Evolutionary conservation across 2,113 vertebrate species (phyloP), one percentile per base, ranked within the genome.

Genomic region (Marcusenius ussheri): DNA sequence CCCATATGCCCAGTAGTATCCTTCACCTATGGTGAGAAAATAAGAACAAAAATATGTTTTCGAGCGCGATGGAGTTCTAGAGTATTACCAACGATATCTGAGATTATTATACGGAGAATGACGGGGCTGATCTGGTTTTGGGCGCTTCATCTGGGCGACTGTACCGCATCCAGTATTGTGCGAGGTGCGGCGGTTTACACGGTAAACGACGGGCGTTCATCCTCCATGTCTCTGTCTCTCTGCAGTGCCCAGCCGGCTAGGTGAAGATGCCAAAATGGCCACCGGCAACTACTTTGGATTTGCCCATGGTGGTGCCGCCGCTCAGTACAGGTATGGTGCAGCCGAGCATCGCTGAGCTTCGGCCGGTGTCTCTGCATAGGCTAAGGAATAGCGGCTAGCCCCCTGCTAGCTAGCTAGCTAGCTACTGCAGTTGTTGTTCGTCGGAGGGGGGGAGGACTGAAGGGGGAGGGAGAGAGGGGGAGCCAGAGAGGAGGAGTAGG

Each of bases 211-310:
- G 11, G 92, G 92, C 92, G 11, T 91, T 93, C 51, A 92, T 62
- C 90, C 92, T 91, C 91, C n/a, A 83, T 92, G n/a, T 91, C 90
- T 95, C 74, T 95, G 88, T 96, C 47, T 93, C 92, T 94, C 96
- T 92, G 94, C 97, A 99, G 98, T 99, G 97, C 98, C 98, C 96
- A 97, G 98, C 98, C 98, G 98, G 97, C 96, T 99, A 93, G 98
- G 98, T 97, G 98, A 99, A 98, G 98, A 99, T 97, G 98, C 98
- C 97, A 99, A 99, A 98, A 99, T 99, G 98, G 98, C 98, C 96
- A 98, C 98, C 97, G 97, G 98, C 97, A 99, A 99, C 96, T 99
- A 99, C 95, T 99, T 99, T 96, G 98, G 98, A 94, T 99, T 99
- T 96, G 97, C 97, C 95, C 98, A 99, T 90, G 98, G 98, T 92